These are phyloP conservation scores for mouse (Mus musculus) DNA, from an alignment of 2,113 vertebrate species.

Conservation along the genomic window DNA sequence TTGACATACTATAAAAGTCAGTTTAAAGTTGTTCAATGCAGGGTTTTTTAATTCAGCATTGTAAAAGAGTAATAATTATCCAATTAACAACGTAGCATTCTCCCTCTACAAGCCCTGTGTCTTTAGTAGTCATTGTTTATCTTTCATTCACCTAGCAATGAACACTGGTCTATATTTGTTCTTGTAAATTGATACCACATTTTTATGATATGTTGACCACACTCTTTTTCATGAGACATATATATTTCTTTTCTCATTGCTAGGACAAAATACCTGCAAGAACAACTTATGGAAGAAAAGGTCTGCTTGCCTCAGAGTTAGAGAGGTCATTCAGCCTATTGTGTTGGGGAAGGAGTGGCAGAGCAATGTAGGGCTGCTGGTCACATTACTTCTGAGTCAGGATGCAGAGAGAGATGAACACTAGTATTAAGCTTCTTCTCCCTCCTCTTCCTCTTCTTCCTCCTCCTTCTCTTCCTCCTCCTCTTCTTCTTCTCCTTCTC, in stretches of 20 bases:
- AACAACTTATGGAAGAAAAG: neutral
- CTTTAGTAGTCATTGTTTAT: neutral
- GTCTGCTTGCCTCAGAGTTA: neutral
- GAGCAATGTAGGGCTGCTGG: neutral
- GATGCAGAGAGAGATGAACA: neutral
- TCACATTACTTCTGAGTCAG: neutral
- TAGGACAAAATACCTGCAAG: neutral
- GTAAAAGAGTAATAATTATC: neutral
- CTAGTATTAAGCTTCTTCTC: too few relatives aligned
- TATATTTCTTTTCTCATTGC: neutral
- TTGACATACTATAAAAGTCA: neutral
- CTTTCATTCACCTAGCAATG: neutral
- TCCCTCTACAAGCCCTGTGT: neutral
- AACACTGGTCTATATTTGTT: neutral
- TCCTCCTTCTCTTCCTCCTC: too few relatives aligned
- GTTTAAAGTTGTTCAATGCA: neutral
- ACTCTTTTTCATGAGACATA: neutral
- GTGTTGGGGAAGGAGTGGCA: neutral
- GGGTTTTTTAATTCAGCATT: conserved; percentile 17
- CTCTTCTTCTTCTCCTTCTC: too few relatives aligned
- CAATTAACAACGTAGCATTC: conserved; percentile 16
- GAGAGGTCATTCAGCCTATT: neutral
- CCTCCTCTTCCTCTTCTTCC: too few relatives aligned
- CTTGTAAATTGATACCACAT: neutral
- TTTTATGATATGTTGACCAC: neutral